Evolutionary conservation across 2,113 vertebrate species (phyloP), one percentile per base, ranked within the genome.

Genomic region (Sardina pilchardus): DNA sequence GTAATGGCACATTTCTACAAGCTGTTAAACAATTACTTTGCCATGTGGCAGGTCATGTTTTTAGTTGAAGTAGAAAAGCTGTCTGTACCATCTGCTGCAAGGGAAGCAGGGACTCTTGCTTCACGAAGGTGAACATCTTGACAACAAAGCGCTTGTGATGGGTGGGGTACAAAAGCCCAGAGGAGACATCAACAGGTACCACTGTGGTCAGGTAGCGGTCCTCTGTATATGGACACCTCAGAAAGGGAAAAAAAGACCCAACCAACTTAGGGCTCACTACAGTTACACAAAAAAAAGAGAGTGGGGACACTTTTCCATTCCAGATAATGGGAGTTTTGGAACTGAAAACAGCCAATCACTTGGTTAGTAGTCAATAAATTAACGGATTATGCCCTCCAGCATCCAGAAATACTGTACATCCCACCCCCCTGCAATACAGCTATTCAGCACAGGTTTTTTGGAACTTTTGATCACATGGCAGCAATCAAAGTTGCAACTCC

Each of bases 91-190:
- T 71, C 26, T 71, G 26, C 30, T 71, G 63, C 63, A 71, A 7
- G 2, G 63, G 63, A 34, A 30, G n/a, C 10, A 30, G 16, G 63
- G 63, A 71, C 26, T 71, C 50, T 4, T 53, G 50, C 12, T 53
- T 26, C 63, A 71, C 63, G 34, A 71, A 71, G 26, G 63, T 34
- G 63, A 71, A 71, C 63, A 71, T 71, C n/a, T 71, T 71, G 63
- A 71, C 63, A 30, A 71, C 26, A 34, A 71, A 71, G 9, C 63
- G 63, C 63, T 71, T 71, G 63, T 71, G 63, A 14, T 71, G 63
- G 10, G 7, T 71, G n/a, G 63, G 63, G 63, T 71, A 71, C 26
- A 8, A 26, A 10, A 71, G 63, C 7, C 16, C 26, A 71, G 63
- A 71, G 63, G 63, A 16, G 63, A 6, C 63, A 71, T 26, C 63